phyloP scores from a whole-genome alignment of 2,888 invertebrate species.

The Drosophila rubida region DNA sequence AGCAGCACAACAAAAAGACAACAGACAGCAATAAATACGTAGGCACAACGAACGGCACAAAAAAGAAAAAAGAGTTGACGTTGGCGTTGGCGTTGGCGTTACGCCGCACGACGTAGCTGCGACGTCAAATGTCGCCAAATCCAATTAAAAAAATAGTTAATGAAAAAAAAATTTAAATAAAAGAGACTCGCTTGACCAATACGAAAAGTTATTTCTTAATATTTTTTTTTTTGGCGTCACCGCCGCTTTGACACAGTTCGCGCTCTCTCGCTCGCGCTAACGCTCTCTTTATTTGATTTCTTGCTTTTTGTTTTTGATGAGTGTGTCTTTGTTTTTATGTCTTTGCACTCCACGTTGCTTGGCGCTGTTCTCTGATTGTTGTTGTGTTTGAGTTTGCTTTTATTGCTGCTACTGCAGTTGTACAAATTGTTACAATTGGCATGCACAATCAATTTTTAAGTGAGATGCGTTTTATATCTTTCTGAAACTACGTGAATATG shows the following conservation, averaged over 20 bases:
- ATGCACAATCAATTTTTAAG: conserved; percentile 55
- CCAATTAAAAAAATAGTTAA: conserved; percentile 65
- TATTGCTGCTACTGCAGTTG: conserved; percentile 29
- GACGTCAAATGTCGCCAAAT: conserved; percentile 55
- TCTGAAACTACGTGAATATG: conserved; percentile 10
- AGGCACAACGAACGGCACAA: conserved; percentile 43
- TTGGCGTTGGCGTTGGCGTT: conserved; percentile 47
- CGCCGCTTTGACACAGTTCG: conserved; percentile 74
- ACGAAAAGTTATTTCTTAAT: conserved; percentile 49
- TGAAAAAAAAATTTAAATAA: conserved; percentile 37
- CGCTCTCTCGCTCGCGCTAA: conserved; percentile 68
- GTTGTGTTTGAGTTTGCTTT: conserved; percentile 16
- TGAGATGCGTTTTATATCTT: conserved; percentile 29
- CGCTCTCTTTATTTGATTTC: conserved; percentile 43
- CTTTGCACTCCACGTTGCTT: conserved; percentile 64
- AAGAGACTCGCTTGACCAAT: conserved; percentile 23
- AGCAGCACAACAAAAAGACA: conserved; percentile 36
- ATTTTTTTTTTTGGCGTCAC: conserved; percentile 64
- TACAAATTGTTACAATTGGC: conserved; percentile 49
- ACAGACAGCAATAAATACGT: conserved; percentile 58
- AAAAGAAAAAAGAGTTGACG: conserved; percentile 37
- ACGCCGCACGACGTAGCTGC: conserved; percentile 37
- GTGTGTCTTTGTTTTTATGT: conserved; percentile 56
- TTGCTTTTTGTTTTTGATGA: conserved; percentile 43
- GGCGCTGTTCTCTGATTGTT: conserved; percentile 48